Conservation (phyloP, 2,797 vertebrate species). For the Xenops minutus region DNA sequence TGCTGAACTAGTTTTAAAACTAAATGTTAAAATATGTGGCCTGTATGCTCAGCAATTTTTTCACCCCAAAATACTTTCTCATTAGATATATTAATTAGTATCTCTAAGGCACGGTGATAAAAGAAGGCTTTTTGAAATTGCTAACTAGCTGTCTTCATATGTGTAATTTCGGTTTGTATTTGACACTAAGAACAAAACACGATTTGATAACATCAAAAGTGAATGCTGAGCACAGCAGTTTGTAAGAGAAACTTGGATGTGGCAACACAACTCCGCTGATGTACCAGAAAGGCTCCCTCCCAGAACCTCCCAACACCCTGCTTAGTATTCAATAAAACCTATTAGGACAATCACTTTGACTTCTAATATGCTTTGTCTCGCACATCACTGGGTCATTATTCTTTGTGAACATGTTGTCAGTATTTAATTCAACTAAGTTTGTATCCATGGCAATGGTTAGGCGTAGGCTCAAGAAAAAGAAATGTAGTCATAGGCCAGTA, state of each 20-base stretch:
- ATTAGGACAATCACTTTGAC: constrained; percentile 27
- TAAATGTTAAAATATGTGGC: not conserved
- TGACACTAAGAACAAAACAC: not conserved
- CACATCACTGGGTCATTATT: constrained; percentile 40
- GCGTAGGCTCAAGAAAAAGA: not conserved
- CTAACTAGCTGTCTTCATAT: not conserved
- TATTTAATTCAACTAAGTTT: constrained; percentile 46
- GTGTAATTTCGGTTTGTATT: not conserved
- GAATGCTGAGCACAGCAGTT: not conserved
- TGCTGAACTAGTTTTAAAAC: not conserved
- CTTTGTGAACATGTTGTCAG: constrained; percentile 49
- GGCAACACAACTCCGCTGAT: not conserved
- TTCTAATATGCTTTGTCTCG: constrained; percentile 31
- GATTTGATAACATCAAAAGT: not conserved
- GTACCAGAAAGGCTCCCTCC: not conserved
- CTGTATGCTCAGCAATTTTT: not conserved
- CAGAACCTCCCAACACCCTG: not conserved
- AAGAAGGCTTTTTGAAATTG: not conserved
- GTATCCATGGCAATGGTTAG: constrained; percentile 47
- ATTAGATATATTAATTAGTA: not conserved
- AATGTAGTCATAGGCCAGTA: not conserved
- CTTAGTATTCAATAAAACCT: constrained; percentile 15
- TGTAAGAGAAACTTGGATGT: not conserved
- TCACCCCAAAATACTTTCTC: not conserved
- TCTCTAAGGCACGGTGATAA: not conserved